Conservation (phyloP, 2,797 vertebrate species). For the Apogon talboti region DNA sequence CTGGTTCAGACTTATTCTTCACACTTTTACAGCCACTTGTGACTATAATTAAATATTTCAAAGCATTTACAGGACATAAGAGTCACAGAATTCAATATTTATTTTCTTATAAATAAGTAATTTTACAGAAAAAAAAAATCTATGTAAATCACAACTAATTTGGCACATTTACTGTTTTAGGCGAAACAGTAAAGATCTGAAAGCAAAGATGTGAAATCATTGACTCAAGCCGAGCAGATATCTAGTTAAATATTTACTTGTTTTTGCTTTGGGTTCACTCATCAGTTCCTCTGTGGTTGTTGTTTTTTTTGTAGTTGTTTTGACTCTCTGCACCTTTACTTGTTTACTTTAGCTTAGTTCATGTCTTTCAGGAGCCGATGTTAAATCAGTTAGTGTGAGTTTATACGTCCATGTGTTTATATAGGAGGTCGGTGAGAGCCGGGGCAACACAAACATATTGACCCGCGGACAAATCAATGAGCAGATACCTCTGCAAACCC, state of each 20-base stretch:
- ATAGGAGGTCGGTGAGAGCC: slow-evolving; percentile 19
- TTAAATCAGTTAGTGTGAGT: slow-evolving; percentile 16
- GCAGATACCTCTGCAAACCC: neutral
- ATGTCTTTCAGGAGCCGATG: neutral
- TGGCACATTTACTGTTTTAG: no score
- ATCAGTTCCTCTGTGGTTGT: slow-evolving; percentile 14
- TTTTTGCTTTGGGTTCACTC: neutral
- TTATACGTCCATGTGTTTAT: slow-evolving; percentile 3
- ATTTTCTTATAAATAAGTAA: no score
- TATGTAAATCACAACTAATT: no score
- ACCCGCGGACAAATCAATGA: slow-evolving; percentile 35
- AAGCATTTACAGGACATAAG: no score
- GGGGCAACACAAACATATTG: slow-evolving; percentile 33
- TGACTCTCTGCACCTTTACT: neutral
- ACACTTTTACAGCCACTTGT: neutral
- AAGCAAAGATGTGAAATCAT: no score
- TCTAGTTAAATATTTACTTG: neutral
- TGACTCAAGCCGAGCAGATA: neutral
- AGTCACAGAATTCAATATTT: no score
- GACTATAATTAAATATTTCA: no score
- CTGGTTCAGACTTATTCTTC: slow-evolving; percentile 8
- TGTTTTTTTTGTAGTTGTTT: slow-evolving; percentile 41
- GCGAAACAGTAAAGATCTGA: no score
- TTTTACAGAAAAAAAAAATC: no score
- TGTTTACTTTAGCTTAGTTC: no score